A percentile compares a stretch with the other conserved stretches of the same genome.
phyloP scores from a whole-genome alignment of 1,140 invertebrate genomes.

The Octopus bimaculoides region DNA sequence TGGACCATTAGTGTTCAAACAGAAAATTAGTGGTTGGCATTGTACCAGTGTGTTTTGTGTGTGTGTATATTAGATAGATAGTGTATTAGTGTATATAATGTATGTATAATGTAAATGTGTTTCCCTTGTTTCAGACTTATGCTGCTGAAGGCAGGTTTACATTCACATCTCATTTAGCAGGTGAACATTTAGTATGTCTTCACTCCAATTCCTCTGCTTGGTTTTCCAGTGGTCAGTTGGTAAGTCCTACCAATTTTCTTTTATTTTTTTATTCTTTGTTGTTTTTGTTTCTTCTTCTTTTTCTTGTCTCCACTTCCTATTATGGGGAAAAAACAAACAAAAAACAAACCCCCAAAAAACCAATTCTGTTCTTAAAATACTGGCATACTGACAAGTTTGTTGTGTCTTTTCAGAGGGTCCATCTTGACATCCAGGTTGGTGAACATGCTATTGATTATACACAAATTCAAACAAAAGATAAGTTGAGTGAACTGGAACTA shows the following conservation, averaged over 20 bases:
- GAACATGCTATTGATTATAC: conserved; percentile 99
- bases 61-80: no score
- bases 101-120: neutral
- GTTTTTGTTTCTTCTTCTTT: neutral
- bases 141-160: conserved; percentile 94
- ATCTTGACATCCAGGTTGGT: conserved; percentile 98
- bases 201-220: conserved; percentile 84
- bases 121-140: conserved; percentile 66
- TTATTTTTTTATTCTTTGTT: neutral
- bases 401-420: conserved; percentile 70
- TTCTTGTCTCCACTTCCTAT: no score
- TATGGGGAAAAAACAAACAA: neutral
- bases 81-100: neutral
- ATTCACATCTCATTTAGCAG: conserved; percentile 93
- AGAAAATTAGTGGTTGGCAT: no score
- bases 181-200: conserved; percentile 97
- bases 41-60: no score
- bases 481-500: conserved; percentile 92
- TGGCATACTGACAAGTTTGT: no score
- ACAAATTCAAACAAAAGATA: conserved; percentile 94
- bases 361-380: no score
- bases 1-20: no score
- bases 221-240: conserved; percentile 56
- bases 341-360: neutral
- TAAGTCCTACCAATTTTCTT: conserved; percentile 21